Percentiles rank a stretch among this genome's conserved stretches.
Conservation (phyloP, 2,113 vertebrate genomes). For the Malaclemys terrapin region DNA sequence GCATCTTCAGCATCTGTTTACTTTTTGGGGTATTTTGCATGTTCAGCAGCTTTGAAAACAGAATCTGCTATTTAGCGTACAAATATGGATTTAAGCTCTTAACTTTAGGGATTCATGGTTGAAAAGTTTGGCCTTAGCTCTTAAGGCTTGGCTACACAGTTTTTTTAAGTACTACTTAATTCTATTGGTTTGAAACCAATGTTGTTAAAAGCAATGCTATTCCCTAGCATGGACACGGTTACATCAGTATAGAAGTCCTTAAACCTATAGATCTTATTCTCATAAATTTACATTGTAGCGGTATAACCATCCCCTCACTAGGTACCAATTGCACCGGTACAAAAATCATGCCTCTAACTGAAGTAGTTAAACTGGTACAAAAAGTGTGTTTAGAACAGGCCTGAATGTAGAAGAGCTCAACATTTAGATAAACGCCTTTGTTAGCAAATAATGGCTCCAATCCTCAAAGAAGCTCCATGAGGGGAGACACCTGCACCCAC, state of each 20-base stretch:
- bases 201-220: neutral
- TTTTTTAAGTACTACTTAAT: neutral
- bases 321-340: neutral
- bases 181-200: neutral
- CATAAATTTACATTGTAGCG: neutral
- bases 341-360: neutral
- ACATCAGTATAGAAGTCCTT: neutral
- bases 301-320: neutral
- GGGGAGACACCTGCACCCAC: neutral
- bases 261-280: neutral
- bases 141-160: neutral
- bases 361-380: neutral
- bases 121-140: neutral
- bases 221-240: neutral
- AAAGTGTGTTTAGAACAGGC: neutral
- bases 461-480: neutral
- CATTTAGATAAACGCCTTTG: neutral
- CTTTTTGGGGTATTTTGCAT: neutral
- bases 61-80: neutral
- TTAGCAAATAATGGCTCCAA: neutral
- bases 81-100: neutral
- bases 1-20: neutral
- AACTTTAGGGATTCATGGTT: neutral
- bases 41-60: neutral
- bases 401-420: neutral